Conservation (phyloP, 2,888 invertebrate species). For the Perithous albicinctus region DNA sequence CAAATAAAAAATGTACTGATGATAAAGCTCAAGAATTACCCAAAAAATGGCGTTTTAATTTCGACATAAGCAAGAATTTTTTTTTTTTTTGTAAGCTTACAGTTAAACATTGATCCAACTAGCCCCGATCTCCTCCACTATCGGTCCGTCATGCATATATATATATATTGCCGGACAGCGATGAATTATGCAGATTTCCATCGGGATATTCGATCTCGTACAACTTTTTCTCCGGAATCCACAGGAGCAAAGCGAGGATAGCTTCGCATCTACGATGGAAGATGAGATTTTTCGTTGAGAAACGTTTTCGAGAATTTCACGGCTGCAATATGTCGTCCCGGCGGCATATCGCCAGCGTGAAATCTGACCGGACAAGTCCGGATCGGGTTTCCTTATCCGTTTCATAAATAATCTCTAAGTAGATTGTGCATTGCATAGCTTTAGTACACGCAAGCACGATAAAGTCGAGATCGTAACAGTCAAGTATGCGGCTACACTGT, state of each 20-base stretch:
- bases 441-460: not conserved
- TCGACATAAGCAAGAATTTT: too few species aligned
- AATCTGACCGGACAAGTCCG: slow-evolving; percentile 55
- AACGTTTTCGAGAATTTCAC: slow-evolving; percentile 56
- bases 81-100: too few species aligned
- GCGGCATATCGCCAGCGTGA: slow-evolving; percentile 31
- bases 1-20: too few species aligned
- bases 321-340: slow-evolving; percentile 61
- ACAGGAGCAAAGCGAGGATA: not conserved
- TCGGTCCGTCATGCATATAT: not conserved
- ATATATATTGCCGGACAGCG: not conserved
- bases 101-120: too few species aligned
- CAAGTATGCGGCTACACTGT: slow-evolving; percentile 6
- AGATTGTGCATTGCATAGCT: slow-evolving; percentile 4
- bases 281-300: slow-evolving; percentile 50
- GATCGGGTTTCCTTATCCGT: slow-evolving; percentile 56
- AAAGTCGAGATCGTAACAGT: slow-evolving; percentile 21
- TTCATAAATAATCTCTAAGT: slow-evolving; percentile 34
- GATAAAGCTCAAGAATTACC: too few species aligned
- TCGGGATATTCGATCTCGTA: slow-evolving; percentile 48
- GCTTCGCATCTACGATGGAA: slow-evolving; percentile 30
- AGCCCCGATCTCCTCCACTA: too few species aligned
- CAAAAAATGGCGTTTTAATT: too few species aligned
- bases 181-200: slow-evolving; percentile 33
- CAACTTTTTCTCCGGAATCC: slow-evolving; percentile 15